These are phyloP conservation scores for Chrysogorgia sp. DNA, from an alignment of 92 coral and sea anemone species.

Conservation along the genomic window DNA sequence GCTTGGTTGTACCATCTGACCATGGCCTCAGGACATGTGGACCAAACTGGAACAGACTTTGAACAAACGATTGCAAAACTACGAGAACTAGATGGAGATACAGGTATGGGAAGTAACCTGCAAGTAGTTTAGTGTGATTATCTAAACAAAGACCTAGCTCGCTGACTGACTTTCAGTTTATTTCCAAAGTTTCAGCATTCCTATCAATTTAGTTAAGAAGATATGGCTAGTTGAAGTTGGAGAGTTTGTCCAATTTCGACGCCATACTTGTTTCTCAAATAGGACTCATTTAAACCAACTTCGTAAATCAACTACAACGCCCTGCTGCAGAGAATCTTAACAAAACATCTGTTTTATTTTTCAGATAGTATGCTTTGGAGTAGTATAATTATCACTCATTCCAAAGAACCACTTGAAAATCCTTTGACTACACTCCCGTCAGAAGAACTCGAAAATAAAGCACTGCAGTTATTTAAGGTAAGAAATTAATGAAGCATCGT, in stretches of 20 bases:
- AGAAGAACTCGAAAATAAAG: constrained; percentile 81
- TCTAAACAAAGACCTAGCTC: no score
- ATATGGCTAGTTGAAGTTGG: no score
- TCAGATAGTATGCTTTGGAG: constrained; percentile 89
- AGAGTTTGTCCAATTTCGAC: no score
- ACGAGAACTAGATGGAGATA: constrained; percentile 68
- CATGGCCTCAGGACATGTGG: constrained; percentile 87
- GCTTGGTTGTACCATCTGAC: constrained; percentile 88
- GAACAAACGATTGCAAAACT: constrained; percentile 77
- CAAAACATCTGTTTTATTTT: no score
- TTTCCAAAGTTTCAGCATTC: no score
- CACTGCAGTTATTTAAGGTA: constrained; percentile 93
- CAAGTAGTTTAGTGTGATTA: no score
- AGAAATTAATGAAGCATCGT: no score
- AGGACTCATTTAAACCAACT: no score
- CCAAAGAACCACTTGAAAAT: constrained; percentile 74
- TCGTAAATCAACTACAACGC: no score
- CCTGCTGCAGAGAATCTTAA: neutral
- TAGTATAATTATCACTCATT: constrained; percentile 73
- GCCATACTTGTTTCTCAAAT: no score
- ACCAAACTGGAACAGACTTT: constrained; percentile 88
- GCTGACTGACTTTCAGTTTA: no score
- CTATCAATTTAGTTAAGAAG: no score
- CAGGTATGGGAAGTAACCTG: constrained; percentile 54
- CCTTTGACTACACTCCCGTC: constrained; percentile 94